phyloP scores from a whole-genome alignment of 1,140 invertebrate species.

The Drosophila tropicalis region DNA sequence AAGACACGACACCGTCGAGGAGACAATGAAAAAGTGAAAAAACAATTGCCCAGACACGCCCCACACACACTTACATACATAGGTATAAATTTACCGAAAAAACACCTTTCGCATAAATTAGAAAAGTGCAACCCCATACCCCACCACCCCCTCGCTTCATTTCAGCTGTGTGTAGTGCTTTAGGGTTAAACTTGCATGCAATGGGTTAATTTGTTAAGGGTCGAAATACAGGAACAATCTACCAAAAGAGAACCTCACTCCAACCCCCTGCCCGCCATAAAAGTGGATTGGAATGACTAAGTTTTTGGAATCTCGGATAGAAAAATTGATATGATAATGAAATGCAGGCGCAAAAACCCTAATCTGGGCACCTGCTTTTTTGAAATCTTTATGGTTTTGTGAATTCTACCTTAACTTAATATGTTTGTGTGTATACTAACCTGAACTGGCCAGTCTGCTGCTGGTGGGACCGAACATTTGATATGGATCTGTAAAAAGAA shows the following conservation, averaged over 20 bases:
- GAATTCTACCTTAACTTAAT: slow-evolving; percentile 55
- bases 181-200: slow-evolving; percentile 69
- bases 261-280: background rate
- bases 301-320: slow-evolving; percentile 67
- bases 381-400: slow-evolving; percentile 80
- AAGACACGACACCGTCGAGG: slow-evolving; percentile 34
- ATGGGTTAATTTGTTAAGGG: slow-evolving; percentile 79
- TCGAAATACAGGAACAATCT: slow-evolving; percentile 33
- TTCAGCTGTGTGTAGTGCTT: slow-evolving; percentile 2
- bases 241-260: background rate
- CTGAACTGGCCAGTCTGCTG: slow-evolving; percentile 95
- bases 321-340: slow-evolving; percentile 80
- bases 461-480: slow-evolving; percentile 98
- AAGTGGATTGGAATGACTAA: slow-evolving; percentile 42
- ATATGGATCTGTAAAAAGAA: slow-evolving; percentile 93
- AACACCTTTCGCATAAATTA: slow-evolving; percentile 81
- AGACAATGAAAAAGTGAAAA: slow-evolving; percentile 46
- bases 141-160: background rate
- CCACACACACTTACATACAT: slow-evolving; percentile 33
- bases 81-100: slow-evolving; percentile 72
- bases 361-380: slow-evolving; percentile 76
- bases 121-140: slow-evolving; percentile 49
- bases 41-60: slow-evolving; percentile 73
- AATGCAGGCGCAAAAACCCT: slow-evolving; percentile 43
- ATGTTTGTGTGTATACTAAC: slow-evolving; percentile 82